These are phyloP conservation scores for Suricata suricatta DNA, from an alignment of 2,113 vertebrate genomes.

Conservation along the genomic window DNA sequence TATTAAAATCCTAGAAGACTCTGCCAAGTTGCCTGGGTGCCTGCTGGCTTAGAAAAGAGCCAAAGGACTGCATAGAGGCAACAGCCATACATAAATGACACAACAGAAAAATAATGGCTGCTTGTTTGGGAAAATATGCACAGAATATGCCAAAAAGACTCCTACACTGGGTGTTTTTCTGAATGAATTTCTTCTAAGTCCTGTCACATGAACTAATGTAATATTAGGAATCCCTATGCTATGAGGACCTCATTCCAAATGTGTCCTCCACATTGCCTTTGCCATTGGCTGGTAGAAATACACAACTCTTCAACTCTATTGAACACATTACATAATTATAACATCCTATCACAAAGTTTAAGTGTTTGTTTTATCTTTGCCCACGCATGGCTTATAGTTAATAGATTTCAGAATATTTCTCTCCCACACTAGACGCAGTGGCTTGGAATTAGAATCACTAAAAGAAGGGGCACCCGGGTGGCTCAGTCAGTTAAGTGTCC, in stretches of 20 bases:
- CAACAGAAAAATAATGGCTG: conserved; percentile 54
- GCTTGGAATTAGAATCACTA: not conserved
- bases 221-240: conserved; percentile 48
- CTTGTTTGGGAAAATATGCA: conserved; percentile 44
- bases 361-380: not conserved
- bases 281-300: not conserved
- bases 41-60: not conserved
- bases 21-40: not conserved
- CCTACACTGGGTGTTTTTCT: conserved; percentile 58
- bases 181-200: conserved; percentile 67
- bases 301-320: conserved; percentile 14
- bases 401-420: conserved; percentile 40
- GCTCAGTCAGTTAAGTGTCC: no score
- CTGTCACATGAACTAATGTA: conserved; percentile 54
- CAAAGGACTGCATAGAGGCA: not conserved
- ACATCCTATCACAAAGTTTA: conserved; percentile 10
- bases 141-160: conserved; percentile 64
- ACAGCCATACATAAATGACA: not conserved
- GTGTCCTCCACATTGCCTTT: not conserved
- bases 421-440: not conserved
- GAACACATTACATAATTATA: not conserved
- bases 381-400: not conserved
- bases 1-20: conserved; percentile 16
- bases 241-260: conserved; percentile 18
- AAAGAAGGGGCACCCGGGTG: not conserved